Evolutionary conservation across 1,140 invertebrate species (phyloP), one percentile per base, ranked within the genome.

Genomic region (Rhopalosiphum padi): DNA sequence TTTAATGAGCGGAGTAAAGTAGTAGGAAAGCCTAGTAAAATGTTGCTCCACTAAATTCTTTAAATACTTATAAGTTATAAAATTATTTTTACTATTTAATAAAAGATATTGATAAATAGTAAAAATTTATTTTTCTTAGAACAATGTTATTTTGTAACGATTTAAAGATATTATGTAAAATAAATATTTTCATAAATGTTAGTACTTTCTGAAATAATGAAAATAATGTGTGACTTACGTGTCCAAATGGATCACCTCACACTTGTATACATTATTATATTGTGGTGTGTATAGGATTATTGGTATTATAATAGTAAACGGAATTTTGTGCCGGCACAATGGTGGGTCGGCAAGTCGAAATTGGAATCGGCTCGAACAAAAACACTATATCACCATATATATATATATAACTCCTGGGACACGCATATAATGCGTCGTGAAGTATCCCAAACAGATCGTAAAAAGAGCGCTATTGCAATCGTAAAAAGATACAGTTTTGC

Each of bases 371-470:
- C n/a, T 43, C 7, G 30, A 30, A 51, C 87, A n/a, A n/a, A n/a
- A n/a, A 53, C n/a, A 41, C 86, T 41, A n/a, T n/a, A n/a, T n/a
- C n/a, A n/a, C n/a, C n/a, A 25, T 9, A 30, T 30, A 77, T 18
- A 77, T 21, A 77, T 18, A 77, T 18, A 77, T n/a, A 77, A n/a
- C 60, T 77, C 43, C 30, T 25, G 18, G 48, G 43, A n/a, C 8
- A 21, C 41, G 25, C 87, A 53, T 89, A 89, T 89, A 89, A 89
- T 25, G 88, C 23, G 88, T 55, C 51, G 51, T 55, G 88, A 89
- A 89, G 51, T 89, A 89, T 89, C 48, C 88, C 88, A 53, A 55
- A 89, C 88, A 89, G 88, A 89, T 89, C 88, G 88, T 89, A 89
- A 89, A 89, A 89, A 37, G 46, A 37, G 48, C 41, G 48, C 48